Percentiles rank a stretch among this genome's conserved stretches.
These are phyloP conservation scores for Graptemys geographica DNA, from an alignment of 2,797 vertebrate species.

Conservation along the genomic window DNA sequence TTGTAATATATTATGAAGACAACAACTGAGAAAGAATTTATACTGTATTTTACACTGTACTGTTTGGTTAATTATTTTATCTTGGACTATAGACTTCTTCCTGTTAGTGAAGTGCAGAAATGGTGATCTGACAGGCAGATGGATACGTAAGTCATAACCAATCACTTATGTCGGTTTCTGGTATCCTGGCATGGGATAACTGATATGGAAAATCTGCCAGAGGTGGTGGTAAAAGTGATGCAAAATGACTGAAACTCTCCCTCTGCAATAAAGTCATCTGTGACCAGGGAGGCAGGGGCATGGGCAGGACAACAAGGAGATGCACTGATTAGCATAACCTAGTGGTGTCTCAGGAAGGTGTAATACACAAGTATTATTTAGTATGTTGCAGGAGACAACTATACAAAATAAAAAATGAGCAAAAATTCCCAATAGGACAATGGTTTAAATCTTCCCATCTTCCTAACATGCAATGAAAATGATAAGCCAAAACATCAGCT, in stretches of 20 bases:
- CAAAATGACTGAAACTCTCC: background rate
- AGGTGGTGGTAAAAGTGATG: background rate
- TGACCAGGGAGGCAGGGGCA: background rate
- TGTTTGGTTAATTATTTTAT: background rate
- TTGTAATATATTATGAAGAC: slow-evolving; percentile 7
- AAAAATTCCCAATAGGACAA: background rate
- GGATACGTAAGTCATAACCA: background rate
- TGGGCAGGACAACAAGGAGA: fast-evolving
- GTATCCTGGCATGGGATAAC: background rate
- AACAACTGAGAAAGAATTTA: background rate
- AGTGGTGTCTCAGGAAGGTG: background rate
- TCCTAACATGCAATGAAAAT: background rate
- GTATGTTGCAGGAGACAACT: background rate
- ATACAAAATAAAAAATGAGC: background rate
- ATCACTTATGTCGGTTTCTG: background rate
- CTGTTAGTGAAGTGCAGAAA: background rate
- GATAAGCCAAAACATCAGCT: background rate
- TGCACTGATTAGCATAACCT: background rate
- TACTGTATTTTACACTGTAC: background rate
- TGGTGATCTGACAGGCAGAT: background rate
- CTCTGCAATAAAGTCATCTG: background rate
- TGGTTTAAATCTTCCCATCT: background rate
- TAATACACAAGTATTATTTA: background rate
- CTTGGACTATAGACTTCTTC: background rate
- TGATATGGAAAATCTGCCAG: background rate